A percentile compares a stretch with the other conserved stretches of the same genome.
These are phyloP conservation scores for Alloplasta piceator DNA, from an alignment of 2,888 invertebrate genomes.

Conservation along the genomic window DNA sequence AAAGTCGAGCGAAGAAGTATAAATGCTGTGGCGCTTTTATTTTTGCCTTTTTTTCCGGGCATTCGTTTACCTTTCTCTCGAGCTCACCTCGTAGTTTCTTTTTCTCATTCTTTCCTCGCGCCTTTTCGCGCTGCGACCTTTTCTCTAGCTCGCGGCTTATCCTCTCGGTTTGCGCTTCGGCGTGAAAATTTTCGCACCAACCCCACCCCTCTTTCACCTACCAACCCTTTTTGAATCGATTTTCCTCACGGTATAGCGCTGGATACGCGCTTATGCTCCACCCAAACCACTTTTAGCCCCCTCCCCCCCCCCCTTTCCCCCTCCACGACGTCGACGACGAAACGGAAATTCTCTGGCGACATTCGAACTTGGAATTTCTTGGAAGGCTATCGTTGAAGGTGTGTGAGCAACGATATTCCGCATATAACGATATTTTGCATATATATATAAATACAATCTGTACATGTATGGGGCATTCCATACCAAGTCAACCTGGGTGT, in stretches of 20 bases:
- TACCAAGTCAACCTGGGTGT: too few species aligned
- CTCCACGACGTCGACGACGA: background rate
- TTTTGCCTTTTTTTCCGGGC: slow-evolving; percentile 36
- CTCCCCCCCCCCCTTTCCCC: background rate
- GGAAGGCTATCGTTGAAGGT: slow-evolving; percentile 29
- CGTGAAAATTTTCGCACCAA: slow-evolving; percentile 54
- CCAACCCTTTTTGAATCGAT: slow-evolving; percentile 50
- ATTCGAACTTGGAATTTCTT: slow-evolving; percentile 59
- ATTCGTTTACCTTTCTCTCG: slow-evolving; percentile 48
- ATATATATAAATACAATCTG: background rate
- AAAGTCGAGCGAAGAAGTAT: slow-evolving; percentile 42
- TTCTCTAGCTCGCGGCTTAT: slow-evolving; percentile 38
- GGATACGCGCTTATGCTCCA: slow-evolving; percentile 23
- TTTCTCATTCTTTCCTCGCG: slow-evolving; percentile 10
- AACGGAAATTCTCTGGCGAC: slow-evolving; percentile 54
- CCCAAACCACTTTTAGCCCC: slow-evolving; percentile 35
- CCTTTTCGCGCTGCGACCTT: slow-evolving; percentile 13
- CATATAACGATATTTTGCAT: too few species aligned
- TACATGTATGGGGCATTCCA: too few species aligned
- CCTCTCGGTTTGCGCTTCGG: slow-evolving; percentile 15
- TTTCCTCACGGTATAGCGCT: slow-evolving; percentile 8
- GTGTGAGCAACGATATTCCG: slow-evolving; percentile 3
- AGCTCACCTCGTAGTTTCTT: slow-evolving; percentile 32
- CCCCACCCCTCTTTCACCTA: slow-evolving; percentile 3
- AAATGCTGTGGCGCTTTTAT: slow-evolving; percentile 50